Base-by-base conservation (phyloP, 2,888 invertebrate genomes). In the Ormyrus nitidulus region DNA sequence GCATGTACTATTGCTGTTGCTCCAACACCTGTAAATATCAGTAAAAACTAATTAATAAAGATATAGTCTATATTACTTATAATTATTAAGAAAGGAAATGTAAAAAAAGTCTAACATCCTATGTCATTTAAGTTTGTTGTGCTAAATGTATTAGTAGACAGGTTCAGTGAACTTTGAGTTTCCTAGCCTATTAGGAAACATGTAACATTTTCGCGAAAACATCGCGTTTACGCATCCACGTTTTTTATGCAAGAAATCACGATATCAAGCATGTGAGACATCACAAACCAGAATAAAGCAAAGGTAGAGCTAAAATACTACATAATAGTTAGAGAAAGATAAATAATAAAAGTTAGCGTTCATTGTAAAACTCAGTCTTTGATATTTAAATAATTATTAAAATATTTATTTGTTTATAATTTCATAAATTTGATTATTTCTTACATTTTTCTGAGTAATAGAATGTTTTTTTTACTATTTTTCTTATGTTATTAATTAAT, bases 1-100 rank as follows among this genome's bases (percentile, higher is more conserved):
- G 95, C 96, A 91, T 98, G 97, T 10, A 99, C 99, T 74, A 97
- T 96, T 7, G 99, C 98, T 10, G 98, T 99, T 71, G 99, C 98
- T 75, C 99, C 99, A 85, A 98, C 96, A 89, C 98, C 98, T 97
- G 11, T 56, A 53, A 70, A 59, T 34, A 62, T 48, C 8, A 85
- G 34, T 34, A 34, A 34, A 34, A 34, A 34, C 34, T 34, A 34
- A 34, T 34, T 34, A 34, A 34, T 34, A 34, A 34, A 34, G 2
- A 3, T 0, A 34, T 34, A 34, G 34, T 34, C 34, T 34, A 34
- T 4, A 34, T 34, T 34, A 34, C 34, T 34, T 34, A 34, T 3
- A 34, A 4, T 34, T 34, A 34, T 34, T 34, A 34, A 34, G 34
- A 34, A 34, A 34, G 4, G 34, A 34, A 34, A 34, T 34, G 4